These are phyloP conservation scores for Cisticola juncidis DNA, from an alignment of 2,113 vertebrate genomes.

Conservation along the genomic window DNA sequence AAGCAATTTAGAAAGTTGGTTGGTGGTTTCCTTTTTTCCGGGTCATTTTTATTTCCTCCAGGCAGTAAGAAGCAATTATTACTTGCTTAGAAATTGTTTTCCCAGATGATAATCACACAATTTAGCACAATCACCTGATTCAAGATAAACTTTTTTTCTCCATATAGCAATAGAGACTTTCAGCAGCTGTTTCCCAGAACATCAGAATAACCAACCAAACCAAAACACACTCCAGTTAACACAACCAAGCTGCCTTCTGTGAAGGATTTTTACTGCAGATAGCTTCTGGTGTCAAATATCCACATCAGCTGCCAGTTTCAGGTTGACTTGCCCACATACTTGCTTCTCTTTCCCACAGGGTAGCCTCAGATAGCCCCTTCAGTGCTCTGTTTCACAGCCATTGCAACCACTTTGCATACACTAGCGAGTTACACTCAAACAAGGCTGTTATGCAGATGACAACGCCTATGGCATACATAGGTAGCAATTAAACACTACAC, in stretches of 20 bases:
- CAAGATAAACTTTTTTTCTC: conserved; percentile 1
- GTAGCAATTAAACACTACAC: neutral
- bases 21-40: neutral
- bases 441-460: neutral
- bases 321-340: neutral
- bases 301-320: neutral
- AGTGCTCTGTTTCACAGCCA: neutral
- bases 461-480: neutral
- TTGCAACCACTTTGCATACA: neutral
- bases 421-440: neutral
- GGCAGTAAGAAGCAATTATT: neutral
- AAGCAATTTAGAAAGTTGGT: neutral
- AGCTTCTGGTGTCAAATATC: neutral
- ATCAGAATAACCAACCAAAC: neutral
- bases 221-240: neutral
- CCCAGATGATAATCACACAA: neutral
- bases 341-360: neutral
- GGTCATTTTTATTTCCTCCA: conserved; percentile 4
- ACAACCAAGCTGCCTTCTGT: neutral
- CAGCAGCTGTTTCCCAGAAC: neutral
- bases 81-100: neutral
- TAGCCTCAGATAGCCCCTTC: neutral
- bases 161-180: neutral
- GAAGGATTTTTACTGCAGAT: neutral
- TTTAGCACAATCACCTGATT: neutral